Base-by-base conservation (phyloP, 2,888 invertebrate genomes). In the Campaea margaritaria region DNA sequence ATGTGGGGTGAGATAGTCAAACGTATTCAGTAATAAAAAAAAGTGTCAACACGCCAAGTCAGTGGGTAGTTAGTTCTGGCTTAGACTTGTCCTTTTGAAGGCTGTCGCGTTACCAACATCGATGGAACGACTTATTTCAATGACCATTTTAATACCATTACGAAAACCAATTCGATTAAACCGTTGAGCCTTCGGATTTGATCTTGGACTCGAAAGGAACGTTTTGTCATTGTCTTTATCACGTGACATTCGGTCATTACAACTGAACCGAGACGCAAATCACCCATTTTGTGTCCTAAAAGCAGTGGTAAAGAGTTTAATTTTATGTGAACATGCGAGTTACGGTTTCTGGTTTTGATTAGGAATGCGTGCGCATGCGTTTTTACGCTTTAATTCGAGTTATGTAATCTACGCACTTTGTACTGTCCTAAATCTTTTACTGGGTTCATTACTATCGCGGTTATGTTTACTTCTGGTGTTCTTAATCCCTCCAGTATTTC, bases 181-280 rank as follows among this genome's bases (percentile, higher is more conserved):
- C 49, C 53, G 46, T 52, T 72, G 49, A 54, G 69, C 79, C 81
- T 81, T 81, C 76, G 55, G 54, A 65, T 72, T 70, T 74, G 81
- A 74, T 81, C 81, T 81, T 81, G 81, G 76, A 75, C 81, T 77
- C 74, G 71, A 76, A 65, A 59, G 54, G 55, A 65, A 27, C 57
- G 55, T 77, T 75, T 72, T 70, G 69, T 71, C 60, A 68, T 64
- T 65, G 64, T 62, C 51, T 51, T 7, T 28, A 43, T 58, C 68
- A 72, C 71, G 70, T 75, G 75, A 73, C 73, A 53, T 11, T 38
- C 27, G 13, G 14, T 15, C 27, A 31, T 54, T 59, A 58, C 53
- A 21, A 39, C 3, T 13, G 36, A 47, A 53, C 15, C 39, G 12
- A 50, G 43, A 50, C 49, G 41, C 16, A 54, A 8, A 27, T 34